Evolutionary conservation across 2,797 vertebrate genomes (phyloP), one percentile per base, ranked within the genome.

Genomic region (Triplophysa yarkandensis): DNA sequence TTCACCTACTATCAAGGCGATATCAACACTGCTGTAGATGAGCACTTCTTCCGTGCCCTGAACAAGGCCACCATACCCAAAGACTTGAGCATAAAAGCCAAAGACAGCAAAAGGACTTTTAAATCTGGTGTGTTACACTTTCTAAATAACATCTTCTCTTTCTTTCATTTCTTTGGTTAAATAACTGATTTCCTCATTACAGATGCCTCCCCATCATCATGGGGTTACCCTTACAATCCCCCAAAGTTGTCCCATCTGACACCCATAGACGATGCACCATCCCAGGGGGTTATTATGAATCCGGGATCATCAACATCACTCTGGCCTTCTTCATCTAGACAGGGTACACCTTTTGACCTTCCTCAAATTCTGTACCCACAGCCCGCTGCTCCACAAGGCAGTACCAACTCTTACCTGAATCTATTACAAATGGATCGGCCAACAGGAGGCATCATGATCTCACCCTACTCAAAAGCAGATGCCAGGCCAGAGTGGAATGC

Each of bases 1-100:
- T 91, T 94, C 70, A 94, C 93, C 0, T 95, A 95, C 83, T 94
- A 94, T 83, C 91, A 94, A 77, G 94, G 94, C 13, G 94, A 95
- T 80, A 93, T 92, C 82, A 90, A 91, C 88, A 93, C 86, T 0
- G 83, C 93, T 4, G 92, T 94, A 75, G 93, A 95, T 2, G 93
- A 94, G 75, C 94, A 95, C 76, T 95, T 95, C 84, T 92, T 91
- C 23, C 90, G 93, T 68, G 93, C 94, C 28, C 84, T 95, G 70
- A 87, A 89, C 58, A 90, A 87, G 69, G 75, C 80, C 76, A 93
- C 81, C 84, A 89, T 77, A 54, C 90, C 92, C 0, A 89, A 91
- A 70, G 88, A 87, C 72, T 62, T 89, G 79, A 91, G 82, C 67
- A 80, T 80, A 13, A 90, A 84, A 58, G 84, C 61, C 55, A 88